Evolutionary conservation across 2,797 vertebrate species (phyloP), one percentile per base, ranked within the genome.

Genomic region (Rhynchonycteris naso): DNA sequence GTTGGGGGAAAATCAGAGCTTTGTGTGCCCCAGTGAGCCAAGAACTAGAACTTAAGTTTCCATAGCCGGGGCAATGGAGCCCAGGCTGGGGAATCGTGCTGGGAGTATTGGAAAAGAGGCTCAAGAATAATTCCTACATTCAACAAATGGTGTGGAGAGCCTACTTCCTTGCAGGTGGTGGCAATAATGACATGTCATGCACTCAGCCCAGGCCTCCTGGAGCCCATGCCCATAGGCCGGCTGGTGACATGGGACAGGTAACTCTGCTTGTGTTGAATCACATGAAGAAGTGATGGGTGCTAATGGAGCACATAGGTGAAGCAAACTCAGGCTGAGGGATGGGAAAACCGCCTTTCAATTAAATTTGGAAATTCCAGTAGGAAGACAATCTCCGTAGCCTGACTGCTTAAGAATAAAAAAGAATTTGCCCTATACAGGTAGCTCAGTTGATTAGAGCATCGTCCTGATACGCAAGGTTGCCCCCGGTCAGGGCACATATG

Each of bases 281-380:
- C 16, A 0, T 30, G 19, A 76, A 56, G 18, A 75, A 76, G 4
- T 5, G 38, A 50, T 19, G 10, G 7, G 16, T 30, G 4, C 21
- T 3, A 26, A 84, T 7, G 28, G 4, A 15, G 5, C 15, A 22
- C 11, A 3, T 12, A 38, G 38, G 54, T 38, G 4, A 89, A 69
- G 54, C 7, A 88, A 58, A 80, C 11, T 15, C 28, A 26, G 22
- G 26, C 11, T 14, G 28, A 66, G 24, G 33, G 16, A 33, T 4
- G 14, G 12, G 63, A 30, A 96, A 92, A 65, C 30, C 38, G 50
- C 47, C 74, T 93, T 94, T 94, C 75, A 87, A 81, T 88, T 90
- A 83, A 87, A 96, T 92, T 89, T 93, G 50, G 85, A 96, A 92
- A 84, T 81, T 21, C 88, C 54, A 82, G 52, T 18, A 94, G 58